Percentiles rank a stretch among this genome's conserved stretches.
Evolutionary conservation across 2,113 vertebrate species (phyloP).

Genomic region (Gyps fulvus): DNA sequence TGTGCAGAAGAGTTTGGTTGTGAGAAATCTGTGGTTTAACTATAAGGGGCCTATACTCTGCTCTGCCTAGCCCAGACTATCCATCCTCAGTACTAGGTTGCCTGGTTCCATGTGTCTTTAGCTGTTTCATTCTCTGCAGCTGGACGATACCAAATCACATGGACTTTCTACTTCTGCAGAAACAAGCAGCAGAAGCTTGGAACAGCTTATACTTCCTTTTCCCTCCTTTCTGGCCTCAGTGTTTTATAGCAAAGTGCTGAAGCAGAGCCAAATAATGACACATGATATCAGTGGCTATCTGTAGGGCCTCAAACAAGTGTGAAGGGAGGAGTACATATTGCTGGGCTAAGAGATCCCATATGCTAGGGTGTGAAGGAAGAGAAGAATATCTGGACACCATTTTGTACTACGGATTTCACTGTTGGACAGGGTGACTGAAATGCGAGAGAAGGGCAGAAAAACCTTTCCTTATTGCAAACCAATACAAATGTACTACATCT

Average conservation of each 20-base stretch:
- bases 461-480: neutral
- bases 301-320: neutral
- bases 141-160: neutral
- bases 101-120: neutral
- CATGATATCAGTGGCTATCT: conserved; percentile 2
- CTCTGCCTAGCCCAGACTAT: neutral
- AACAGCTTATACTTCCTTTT: neutral
- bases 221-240: neutral
- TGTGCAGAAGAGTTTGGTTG: neutral
- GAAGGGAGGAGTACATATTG: neutral
- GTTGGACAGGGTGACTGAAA: neutral
- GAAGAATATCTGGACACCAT: neutral
- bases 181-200: neutral
- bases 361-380: neutral
- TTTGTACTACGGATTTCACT: conserved; percentile 8
- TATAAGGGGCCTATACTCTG: neutral
- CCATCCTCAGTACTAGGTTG: neutral
- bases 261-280: neutral
- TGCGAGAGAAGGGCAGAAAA: neutral
- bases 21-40: neutral
- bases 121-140: neutral
- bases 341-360: conserved; percentile 9
- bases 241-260: neutral
- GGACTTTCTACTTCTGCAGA: neutral
- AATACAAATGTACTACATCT: neutral